phyloP scores from a whole-genome alignment of 2,113 vertebrate species.

The Macrotis lagotis region DNA sequence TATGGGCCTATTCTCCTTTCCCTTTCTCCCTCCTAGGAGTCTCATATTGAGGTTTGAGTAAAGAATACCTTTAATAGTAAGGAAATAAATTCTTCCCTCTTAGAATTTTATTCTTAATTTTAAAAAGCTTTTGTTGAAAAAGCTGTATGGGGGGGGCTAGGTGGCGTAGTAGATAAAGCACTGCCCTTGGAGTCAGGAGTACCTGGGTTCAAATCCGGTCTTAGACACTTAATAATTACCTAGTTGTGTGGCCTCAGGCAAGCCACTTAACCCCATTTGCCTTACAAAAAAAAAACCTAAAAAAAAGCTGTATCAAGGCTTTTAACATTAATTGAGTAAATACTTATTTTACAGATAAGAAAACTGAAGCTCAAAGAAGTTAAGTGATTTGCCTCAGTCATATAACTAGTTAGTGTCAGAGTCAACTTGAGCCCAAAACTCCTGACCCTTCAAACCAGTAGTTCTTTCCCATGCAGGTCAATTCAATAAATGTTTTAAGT shows the following conservation, averaged over 20 bases:
- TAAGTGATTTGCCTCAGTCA: not conserved
- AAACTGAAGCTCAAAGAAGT: not conserved
- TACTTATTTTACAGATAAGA: not conserved
- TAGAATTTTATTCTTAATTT: not conserved
- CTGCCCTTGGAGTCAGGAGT: too few relatives aligned
- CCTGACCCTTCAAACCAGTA: not conserved
- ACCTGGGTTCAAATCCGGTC: too few relatives aligned
- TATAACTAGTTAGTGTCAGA: not conserved
- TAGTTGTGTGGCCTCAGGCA: too few relatives aligned
- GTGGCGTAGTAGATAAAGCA: too few relatives aligned
- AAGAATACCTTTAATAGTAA: not conserved
- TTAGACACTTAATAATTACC: too few relatives aligned
- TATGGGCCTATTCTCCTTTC: not conserved
- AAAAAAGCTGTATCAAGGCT: not conserved
- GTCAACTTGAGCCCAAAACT: not conserved
- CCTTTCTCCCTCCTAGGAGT: not conserved
- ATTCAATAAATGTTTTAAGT: not conserved
- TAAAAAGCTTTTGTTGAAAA: too few relatives aligned
- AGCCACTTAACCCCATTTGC: too few relatives aligned
- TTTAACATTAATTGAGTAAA: not conserved
- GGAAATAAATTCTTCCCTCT: not conserved
- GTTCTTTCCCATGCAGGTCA: too few relatives aligned
- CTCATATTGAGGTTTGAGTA: not conserved
- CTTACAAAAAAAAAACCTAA: too few relatives aligned
- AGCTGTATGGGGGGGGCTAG: too few relatives aligned